Evolutionary conservation across 2,113 vertebrate species (phyloP).

Genomic region (Verasper variegatus): DNA sequence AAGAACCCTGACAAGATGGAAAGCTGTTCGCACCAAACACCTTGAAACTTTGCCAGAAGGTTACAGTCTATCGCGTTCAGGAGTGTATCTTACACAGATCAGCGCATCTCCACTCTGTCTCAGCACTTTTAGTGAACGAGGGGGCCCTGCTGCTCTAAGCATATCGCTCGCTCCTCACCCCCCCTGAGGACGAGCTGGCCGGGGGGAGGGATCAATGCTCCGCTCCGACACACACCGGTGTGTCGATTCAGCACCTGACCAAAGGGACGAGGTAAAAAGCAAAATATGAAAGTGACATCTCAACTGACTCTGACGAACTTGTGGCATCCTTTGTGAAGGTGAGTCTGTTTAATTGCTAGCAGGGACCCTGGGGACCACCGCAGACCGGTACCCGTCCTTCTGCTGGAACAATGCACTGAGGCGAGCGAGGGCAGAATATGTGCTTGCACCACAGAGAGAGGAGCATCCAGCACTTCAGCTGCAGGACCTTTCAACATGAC

Average conservation of each 20-base stretch:
- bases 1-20: slow-evolving; percentile 19
- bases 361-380: slow-evolving; percentile 42
- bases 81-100: slow-evolving; percentile 75
- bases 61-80: slow-evolving; percentile 43
- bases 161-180: slow-evolving; percentile 48
- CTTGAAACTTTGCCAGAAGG: slow-evolving; percentile 67
- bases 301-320: slow-evolving; percentile 59
- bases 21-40: slow-evolving; percentile 40
- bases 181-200: slow-evolving; percentile 28
- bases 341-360: slow-evolving; percentile 54
- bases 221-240: slow-evolving; percentile 68
- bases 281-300: slow-evolving; percentile 57
- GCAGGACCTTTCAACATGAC: not conserved
- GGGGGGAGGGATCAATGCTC: slow-evolving; percentile 68
- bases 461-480: not conserved
- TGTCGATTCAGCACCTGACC: slow-evolving; percentile 80
- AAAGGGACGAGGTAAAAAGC: slow-evolving; percentile 47
- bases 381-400: slow-evolving; percentile 39
- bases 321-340: slow-evolving; percentile 71
- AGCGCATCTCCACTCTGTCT: slow-evolving; percentile 72
- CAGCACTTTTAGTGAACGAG: slow-evolving; percentile 72
- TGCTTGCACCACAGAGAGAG: not conserved
- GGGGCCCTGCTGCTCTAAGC: slow-evolving; percentile 74
- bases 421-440: not conserved
- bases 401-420: slow-evolving; percentile 49